Conservation (phyloP, 2,113 vertebrate species). For the Conger conger region DNA sequence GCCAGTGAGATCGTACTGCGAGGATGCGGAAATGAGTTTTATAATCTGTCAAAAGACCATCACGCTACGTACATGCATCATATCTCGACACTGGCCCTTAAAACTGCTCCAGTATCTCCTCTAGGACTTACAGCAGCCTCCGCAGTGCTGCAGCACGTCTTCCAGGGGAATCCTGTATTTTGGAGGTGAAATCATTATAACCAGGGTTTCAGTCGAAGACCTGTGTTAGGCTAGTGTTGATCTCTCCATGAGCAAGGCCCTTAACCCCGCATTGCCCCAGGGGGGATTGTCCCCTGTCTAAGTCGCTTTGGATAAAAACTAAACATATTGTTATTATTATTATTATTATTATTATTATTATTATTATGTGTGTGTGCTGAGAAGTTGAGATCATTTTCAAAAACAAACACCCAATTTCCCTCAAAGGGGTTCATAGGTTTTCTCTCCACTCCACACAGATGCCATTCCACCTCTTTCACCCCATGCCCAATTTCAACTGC, state of each 20-base stretch:
- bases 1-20: neutral
- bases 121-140: neutral
- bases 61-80: neutral
- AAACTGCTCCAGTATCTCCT: neutral
- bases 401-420: neutral
- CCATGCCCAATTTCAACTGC: too few relatives aligned
- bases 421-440: neutral
- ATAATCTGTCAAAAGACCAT: neutral
- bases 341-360: too few relatives aligned
- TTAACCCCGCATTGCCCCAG: too few relatives aligned
- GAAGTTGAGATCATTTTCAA: neutral
- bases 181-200: neutral
- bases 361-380: neutral
- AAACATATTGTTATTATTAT: too few relatives aligned
- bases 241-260: neutral
- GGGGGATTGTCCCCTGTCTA: too few relatives aligned
- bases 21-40: neutral
- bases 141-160: neutral
- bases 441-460: neutral
- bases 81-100: neutral
- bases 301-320: too few relatives aligned
- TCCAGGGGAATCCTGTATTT: too few relatives aligned
- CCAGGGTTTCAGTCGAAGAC: neutral
- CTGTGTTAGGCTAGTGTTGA: neutral
- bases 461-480: too few relatives aligned